These are phyloP conservation scores for Glaucomys volans DNA, from an alignment of 2,113 vertebrate species.

Conservation along the genomic window DNA sequence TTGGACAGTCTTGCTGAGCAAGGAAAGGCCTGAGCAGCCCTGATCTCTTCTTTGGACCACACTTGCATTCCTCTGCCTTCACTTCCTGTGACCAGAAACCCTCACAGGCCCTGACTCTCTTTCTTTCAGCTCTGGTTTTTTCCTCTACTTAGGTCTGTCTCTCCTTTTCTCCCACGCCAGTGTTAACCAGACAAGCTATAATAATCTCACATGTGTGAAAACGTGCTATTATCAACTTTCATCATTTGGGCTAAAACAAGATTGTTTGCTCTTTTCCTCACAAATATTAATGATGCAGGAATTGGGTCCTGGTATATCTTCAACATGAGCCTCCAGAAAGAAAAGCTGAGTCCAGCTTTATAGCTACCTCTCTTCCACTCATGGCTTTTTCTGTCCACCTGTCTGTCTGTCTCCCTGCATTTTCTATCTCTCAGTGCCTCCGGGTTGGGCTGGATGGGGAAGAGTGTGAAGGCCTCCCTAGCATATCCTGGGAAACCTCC, in stretches of 20 bases:
- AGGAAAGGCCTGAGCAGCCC: background rate
- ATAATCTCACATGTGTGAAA: background rate
- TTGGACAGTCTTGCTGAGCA: background rate
- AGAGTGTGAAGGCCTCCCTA: background rate
- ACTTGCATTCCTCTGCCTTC: rapidly evolving
- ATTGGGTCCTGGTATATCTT: background rate
- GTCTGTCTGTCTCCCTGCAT: constrained; percentile 3
- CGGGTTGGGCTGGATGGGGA: rapidly evolving
- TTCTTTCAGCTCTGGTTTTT: background rate
- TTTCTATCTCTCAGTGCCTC: background rate
- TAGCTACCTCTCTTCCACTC: background rate
- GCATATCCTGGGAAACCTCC: background rate
- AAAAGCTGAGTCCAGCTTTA: background rate
- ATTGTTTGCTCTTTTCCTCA: background rate
- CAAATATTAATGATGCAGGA: background rate
- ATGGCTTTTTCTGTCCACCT: background rate
- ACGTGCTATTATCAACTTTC: background rate
- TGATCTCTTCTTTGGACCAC: too few species aligned
- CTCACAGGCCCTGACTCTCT: background rate
- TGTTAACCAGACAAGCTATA: background rate
- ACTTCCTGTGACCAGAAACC: background rate
- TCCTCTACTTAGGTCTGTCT: background rate
- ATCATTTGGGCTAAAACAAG: background rate
- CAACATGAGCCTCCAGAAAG: background rate
- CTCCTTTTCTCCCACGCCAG: background rate